Evolutionary conservation across 2,888 invertebrate species (phyloP), one percentile per base, ranked within the genome.

Genomic region (Siphonodentalium dalli): DNA sequence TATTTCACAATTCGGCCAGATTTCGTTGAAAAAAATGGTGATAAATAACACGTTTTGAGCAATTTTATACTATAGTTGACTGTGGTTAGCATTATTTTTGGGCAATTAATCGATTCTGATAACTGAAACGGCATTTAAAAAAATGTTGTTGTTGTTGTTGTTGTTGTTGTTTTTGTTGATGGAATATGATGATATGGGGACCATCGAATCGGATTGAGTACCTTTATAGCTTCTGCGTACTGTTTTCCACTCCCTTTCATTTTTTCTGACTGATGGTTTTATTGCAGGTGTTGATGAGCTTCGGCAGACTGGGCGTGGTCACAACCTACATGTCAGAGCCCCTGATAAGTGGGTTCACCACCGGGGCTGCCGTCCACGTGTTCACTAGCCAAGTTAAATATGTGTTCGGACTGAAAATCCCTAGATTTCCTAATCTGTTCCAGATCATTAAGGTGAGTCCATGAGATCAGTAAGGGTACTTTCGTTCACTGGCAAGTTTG

Each of bases 361-460:
- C 92, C 1, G 93, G 90, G 0, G 90, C 92, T 3, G 91, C 93
- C 0, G 86, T 91, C 67, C 91, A 93, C 77, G 93, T 94, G 11
- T 85, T 91, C 28, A 87, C 89, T 0, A 91, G 92, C 0, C 94
- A 94, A 80, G 70, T 84, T 79, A 82, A 82, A 62, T 78, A 81
- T 60, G 71, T 83, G 3, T 69, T 85, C 42, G 84, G 84, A 8
- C 52, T 78, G 20, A 66, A 64, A 24, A 66, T 77, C 6, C 66
- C 66, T 4, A 50, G 72, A 26, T 71, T 68, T 23, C 64, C 66
- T n/a, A 75, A 73, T 39, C 51, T 70, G 15, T 74, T 73, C 54
- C 69, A 72, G 39, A 67, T 78, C 33, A 58, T 69, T 21, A 63
- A 65, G 54, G 74, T 73, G 54, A 65, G 68, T 63, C 2, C 8